Conservation (phyloP, 2,888 invertebrate species). For the Alsophila aescularia region DNA sequence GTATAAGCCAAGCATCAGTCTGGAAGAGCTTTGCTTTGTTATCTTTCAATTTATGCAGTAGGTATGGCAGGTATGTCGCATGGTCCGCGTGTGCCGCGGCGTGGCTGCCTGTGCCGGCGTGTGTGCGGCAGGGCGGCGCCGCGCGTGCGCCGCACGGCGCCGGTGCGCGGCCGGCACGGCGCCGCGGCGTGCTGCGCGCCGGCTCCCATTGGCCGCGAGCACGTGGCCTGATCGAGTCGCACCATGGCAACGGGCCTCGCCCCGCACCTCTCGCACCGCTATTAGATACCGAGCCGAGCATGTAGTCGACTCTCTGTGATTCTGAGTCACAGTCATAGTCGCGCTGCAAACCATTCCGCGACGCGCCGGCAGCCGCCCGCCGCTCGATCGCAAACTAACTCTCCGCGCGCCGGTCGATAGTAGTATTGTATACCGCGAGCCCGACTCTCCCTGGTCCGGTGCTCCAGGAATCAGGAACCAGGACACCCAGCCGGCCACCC, state of each 20-base stretch:
- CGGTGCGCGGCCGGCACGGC: slow-evolving; percentile 45
- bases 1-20: too few relatives aligned
- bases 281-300: slow-evolving; percentile 50
- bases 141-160: slow-evolving; percentile 85
- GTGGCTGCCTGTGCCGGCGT: slow-evolving; percentile 14
- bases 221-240: slow-evolving; percentile 90
- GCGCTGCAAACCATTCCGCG: slow-evolving; percentile 18
- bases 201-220: slow-evolving; percentile 86
- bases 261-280: slow-evolving; percentile 50
- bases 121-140: slow-evolving; percentile 84
- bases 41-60: neutral
- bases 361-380: slow-evolving; percentile 14
- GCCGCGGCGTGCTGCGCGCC: slow-evolving; percentile 32
- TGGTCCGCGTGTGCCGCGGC: neutral
- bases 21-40: neutral
- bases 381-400: neutral
- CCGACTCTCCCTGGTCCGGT: neutral
- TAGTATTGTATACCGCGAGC: neutral
- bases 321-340: slow-evolving; percentile 9
- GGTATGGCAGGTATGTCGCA: neutral
- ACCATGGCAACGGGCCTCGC: slow-evolving; percentile 84
- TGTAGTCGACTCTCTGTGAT: slow-evolving; percentile 16
- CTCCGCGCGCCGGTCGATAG: slow-evolving; percentile 61
- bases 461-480: neutral
- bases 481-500: neutral